Percentiles rank a stretch among this genome's conserved stretches.
Conservation (phyloP, 2,113 vertebrate genomes). For the Polypterus senegalus region DNA sequence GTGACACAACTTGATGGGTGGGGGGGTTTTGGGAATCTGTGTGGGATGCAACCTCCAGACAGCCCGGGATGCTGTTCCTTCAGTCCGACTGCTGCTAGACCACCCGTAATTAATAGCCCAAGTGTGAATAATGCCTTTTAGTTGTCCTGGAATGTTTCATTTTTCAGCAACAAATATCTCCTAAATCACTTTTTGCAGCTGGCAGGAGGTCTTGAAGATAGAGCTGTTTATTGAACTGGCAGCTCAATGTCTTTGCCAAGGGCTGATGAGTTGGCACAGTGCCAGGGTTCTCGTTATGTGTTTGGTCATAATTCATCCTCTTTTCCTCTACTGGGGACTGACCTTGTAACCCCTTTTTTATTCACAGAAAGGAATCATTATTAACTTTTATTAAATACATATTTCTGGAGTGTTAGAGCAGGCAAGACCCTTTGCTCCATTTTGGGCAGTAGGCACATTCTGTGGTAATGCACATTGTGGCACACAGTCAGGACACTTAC, state of each 20-base stretch:
- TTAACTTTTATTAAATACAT: constrained; percentile 3
- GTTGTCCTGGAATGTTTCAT: not conserved
- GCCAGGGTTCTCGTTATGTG: not conserved
- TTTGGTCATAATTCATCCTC: not conserved
- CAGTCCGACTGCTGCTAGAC: constrained; percentile 25
- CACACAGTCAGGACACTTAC: too few species aligned
- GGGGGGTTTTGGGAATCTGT: too few species aligned
- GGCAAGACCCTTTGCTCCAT: too few species aligned
- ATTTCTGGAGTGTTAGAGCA: not conserved
- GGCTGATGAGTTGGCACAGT: not conserved
- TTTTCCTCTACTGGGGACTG: not conserved
- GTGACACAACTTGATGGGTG: too few species aligned
- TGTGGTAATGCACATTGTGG: too few species aligned
- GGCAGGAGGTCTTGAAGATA: constrained; percentile 12
- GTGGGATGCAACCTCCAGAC: not conserved
- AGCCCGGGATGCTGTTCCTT: constrained; percentile 22
- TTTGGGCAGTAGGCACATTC: too few species aligned
- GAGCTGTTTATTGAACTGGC: not conserved
- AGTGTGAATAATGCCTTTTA: not conserved
- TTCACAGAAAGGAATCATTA: constrained; percentile 15
- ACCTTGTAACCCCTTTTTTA: constrained; percentile 3
- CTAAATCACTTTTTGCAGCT: constrained; percentile 24
- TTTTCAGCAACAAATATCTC: constrained; percentile 27
- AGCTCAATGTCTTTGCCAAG: not conserved
- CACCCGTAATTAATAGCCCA: constrained; percentile 1